Conservation (phyloP, 2,113 vertebrate species). For the Caretta caretta region DNA sequence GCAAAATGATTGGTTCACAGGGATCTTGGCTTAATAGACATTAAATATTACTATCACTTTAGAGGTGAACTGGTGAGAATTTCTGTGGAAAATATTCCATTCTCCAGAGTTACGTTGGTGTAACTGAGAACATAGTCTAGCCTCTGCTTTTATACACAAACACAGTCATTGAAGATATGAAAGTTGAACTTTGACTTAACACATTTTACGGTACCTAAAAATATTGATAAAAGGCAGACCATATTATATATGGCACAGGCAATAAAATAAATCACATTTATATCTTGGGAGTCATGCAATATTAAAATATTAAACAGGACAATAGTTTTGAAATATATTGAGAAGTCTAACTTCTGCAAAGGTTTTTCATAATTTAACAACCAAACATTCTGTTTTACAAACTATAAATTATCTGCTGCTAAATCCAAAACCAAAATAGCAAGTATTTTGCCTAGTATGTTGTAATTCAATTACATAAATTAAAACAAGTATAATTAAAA, state of each 20-base stretch:
- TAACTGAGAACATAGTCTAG: not conserved
- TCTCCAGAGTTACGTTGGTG: not conserved
- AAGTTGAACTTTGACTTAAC: conserved; percentile 1
- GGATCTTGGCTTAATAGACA: not conserved
- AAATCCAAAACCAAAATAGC: conserved; percentile 37
- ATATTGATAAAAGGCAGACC: conserved; percentile 2
- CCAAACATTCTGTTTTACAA: not conserved
- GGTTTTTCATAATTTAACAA: conserved; percentile 4
- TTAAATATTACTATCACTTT: not conserved
- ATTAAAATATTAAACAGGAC: conserved; percentile 29
- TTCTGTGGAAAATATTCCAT: not conserved
- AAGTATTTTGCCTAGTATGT: conserved; percentile 40
- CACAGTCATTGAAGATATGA: not conserved
- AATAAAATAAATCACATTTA: conserved; percentile 15
- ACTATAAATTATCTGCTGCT: not conserved
- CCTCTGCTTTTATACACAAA: not conserved
- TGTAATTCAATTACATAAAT: conserved; percentile 31
- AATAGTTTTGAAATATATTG: conserved; percentile 48
- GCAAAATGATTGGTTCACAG: not conserved
- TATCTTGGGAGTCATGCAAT: conserved; percentile 24
- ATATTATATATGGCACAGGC: conserved; percentile 16
- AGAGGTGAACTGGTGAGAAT: not conserved
- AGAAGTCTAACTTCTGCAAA: not conserved
- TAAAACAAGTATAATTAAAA: conserved; percentile 33
- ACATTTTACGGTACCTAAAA: not conserved